phyloP scores from a whole-genome alignment of 1,140 invertebrate genomes.

The Pissodes strobi region DNA sequence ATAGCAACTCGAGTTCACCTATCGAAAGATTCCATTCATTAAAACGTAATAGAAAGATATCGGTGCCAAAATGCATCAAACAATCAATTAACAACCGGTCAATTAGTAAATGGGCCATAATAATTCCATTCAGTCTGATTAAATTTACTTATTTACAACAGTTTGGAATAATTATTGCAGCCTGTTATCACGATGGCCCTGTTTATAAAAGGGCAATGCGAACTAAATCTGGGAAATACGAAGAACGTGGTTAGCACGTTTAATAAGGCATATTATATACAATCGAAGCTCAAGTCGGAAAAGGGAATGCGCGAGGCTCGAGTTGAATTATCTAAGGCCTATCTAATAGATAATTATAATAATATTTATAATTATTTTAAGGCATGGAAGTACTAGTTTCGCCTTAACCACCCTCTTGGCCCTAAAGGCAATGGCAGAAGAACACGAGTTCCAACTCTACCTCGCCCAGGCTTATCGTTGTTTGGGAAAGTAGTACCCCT shows the following conservation, averaged over 20 bases:
- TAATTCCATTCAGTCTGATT: too few species aligned
- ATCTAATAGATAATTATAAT: slow-evolving; percentile 31
- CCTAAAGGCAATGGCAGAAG: slow-evolving; percentile 43
- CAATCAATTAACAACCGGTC: too few species aligned
- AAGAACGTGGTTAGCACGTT: slow-evolving; percentile 58
- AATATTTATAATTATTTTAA: neutral
- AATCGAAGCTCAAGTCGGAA: slow-evolving; percentile 51
- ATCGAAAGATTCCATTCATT: too few species aligned
- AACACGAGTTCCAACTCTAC: slow-evolving; percentile 43
- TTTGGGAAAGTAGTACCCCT: slow-evolving; percentile 50
- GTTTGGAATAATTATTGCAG: too few species aligned
- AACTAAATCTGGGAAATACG: slow-evolving; percentile 56
- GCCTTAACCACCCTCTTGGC: slow-evolving; percentile 42
- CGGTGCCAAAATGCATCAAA: too few species aligned
- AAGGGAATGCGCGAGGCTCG: slow-evolving; percentile 57
- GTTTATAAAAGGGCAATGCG: slow-evolving; percentile 59
- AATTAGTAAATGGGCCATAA: too few species aligned
- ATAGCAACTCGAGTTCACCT: too few species aligned
- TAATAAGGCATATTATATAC: slow-evolving; percentile 56
- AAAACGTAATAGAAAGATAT: too few species aligned
- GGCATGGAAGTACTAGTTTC: slow-evolving; percentile 37
- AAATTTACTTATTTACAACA: too few species aligned
- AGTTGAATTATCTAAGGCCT: slow-evolving; percentile 57
- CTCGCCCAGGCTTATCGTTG: slow-evolving; percentile 47
- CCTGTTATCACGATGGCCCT: slow-evolving; percentile 57